Conservation (phyloP, 2,888 invertebrate species). For the Steromphala cineraria region DNA sequence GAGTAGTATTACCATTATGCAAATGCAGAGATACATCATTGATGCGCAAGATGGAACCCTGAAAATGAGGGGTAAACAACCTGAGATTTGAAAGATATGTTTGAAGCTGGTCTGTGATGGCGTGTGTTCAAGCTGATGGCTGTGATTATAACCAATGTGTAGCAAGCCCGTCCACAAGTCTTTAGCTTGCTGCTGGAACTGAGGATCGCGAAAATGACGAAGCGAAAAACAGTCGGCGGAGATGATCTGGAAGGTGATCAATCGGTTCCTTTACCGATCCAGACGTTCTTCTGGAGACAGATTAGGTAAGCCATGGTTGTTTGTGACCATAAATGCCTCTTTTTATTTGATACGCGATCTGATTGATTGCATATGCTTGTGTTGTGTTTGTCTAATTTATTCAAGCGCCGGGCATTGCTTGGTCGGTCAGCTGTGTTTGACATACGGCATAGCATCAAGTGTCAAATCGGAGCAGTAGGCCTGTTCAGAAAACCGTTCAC, state of each 20-base stretch:
- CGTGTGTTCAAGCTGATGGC: neutral
- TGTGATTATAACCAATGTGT: neutral
- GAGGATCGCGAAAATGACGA: conserved; percentile 56
- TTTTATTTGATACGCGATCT: no score
- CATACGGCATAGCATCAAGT: neutral
- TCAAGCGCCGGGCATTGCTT: neutral
- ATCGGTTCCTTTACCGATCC: conserved; percentile 92
- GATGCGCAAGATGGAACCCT: neutral
- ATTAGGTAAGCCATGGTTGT: conserved; percentile 81
- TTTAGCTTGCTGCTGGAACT: neutral
- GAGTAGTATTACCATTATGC: neutral
- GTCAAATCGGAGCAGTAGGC: neutral
- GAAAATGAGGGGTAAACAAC: conserved; percentile 3
- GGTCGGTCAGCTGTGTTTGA: neutral
- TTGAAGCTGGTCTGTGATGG: no score
- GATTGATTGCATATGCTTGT: neutral
- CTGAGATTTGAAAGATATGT: neutral
- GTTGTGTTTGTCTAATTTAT: neutral
- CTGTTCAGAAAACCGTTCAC: no score
- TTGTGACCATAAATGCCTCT: neutral
- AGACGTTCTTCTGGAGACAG: conserved; percentile 97
- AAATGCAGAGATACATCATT: neutral
- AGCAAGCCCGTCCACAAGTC: neutral
- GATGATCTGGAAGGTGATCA: conserved; percentile 68
- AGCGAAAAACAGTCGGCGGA: conserved; percentile 65